These are phyloP conservation scores for Pitta sordida DNA, from an alignment of 2,113 vertebrate species.

Conservation along the genomic window DNA sequence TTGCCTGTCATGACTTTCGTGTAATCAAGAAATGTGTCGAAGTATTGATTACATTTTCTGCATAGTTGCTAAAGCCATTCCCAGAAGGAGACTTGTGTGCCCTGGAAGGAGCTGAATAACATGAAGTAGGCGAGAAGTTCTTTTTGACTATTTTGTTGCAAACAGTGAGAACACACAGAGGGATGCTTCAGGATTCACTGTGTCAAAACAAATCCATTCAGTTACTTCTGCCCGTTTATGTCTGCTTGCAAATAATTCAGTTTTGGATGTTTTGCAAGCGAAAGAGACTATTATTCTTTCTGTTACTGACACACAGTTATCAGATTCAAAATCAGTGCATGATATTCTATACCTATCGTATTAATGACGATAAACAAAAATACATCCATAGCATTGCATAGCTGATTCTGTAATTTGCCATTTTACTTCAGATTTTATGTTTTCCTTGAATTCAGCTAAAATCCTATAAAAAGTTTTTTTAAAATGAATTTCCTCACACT, in stretches of 20 bases:
- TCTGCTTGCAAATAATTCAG: background rate
- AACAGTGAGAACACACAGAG: background rate
- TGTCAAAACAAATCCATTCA: background rate
- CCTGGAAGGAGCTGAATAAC: background rate
- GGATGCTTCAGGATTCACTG: background rate
- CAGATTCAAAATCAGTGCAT: background rate
- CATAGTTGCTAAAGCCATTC: background rate
- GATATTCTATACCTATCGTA: background rate
- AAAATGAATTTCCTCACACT: background rate
- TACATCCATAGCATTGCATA: rapidly evolving
- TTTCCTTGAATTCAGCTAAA: background rate
- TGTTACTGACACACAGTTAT: background rate
- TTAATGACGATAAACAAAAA: background rate
- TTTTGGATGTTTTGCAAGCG: background rate
- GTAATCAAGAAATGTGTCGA: background rate
- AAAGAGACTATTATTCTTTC: background rate
- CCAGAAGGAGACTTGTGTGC: background rate
- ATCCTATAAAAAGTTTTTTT: background rate
- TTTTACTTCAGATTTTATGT: background rate
- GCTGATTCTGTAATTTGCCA: background rate
- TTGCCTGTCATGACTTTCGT: background rate
- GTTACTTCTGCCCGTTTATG: background rate
- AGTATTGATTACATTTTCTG: background rate
- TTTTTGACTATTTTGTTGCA: background rate
- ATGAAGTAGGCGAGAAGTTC: background rate